Base-by-base conservation (phyloP, 2,888 invertebrate species). In the Polyommatus icarus region DNA sequence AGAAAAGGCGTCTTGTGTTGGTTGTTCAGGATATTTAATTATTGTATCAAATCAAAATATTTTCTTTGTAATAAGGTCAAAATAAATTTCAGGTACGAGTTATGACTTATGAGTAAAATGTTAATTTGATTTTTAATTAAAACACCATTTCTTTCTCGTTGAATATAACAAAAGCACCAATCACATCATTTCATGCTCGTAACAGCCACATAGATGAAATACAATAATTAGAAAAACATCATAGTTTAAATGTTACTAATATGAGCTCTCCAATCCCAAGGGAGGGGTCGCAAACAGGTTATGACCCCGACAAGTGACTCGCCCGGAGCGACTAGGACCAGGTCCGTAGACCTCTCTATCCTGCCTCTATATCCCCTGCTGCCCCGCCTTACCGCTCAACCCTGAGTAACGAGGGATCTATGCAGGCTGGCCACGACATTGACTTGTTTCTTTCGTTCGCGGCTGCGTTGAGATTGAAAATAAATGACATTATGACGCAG, bases 201-300 rank as follows among this genome's bases (percentile, higher is more conserved):
- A 29, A 67, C 15, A 29, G 29, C 15, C 15, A 15, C 20, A 67
- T 5, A 32, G 1, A 67, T 67, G 29, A 67, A 32, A 29, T 32
- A 67, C 20, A 18, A 77, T 59, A 40, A 59, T 76, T 12, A 71
- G 46, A 77, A 54, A 75, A 50, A 73, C 29, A 73, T 77, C 77
- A 72, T 77, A 77, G 82, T 82, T 84, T 88, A 91, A 92, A 91
- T 90, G 91, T 87, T 90, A 86, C 89, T 90, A 90, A 91, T 91
- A 88, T 86, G 86, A 87, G 87, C 85, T 85, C 85, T 84, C 87
- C 87, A 88, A 87, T 90, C 90, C 90, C 90, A 87, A 85, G 91
- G 89, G 92, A 91, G 91, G 93, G 93, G 93, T 93, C 93, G 91
- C 92, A 92, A 93, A 93, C 93, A 93, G 93, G 93, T 93, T 93